Conservation (phyloP, 2,797 vertebrate genomes). For the Halcyon smyrnensis region DNA sequence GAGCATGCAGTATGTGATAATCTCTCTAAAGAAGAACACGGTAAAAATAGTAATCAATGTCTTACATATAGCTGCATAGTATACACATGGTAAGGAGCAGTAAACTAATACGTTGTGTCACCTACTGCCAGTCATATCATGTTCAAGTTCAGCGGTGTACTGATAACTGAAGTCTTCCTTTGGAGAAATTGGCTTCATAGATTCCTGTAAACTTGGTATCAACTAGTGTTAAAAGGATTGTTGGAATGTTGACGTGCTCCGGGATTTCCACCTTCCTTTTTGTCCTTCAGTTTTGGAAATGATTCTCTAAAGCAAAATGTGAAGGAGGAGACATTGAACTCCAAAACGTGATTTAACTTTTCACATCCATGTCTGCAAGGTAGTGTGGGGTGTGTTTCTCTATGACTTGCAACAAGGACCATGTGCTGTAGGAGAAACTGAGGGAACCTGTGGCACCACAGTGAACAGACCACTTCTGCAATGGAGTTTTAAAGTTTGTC, state of each 20-base stretch:
- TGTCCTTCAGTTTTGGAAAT: background rate
- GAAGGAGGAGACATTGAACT: background rate
- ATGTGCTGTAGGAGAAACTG: background rate
- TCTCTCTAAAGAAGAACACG: background rate
- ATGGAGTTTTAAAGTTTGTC: background rate
- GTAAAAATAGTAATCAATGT: conserved; percentile 45
- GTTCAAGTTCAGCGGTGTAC: background rate
- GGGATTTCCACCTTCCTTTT: background rate
- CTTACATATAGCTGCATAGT: background rate
- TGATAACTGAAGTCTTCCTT: background rate
- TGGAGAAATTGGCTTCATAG: background rate
- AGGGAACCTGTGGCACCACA: background rate
- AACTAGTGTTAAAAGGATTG: background rate
- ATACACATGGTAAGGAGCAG: background rate
- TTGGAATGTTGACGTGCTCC: background rate
- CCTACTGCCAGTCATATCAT: background rate
- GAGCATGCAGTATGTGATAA: background rate
- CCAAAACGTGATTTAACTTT: background rate
- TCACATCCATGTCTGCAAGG: background rate
- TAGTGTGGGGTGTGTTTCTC: background rate
- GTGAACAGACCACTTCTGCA: background rate
- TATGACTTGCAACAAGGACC: background rate
- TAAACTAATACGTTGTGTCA: background rate
- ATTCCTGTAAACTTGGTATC: background rate
- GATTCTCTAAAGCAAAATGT: background rate